Base-by-base conservation (phyloP, 1,140 invertebrate species). In the Muscidifurax raptorellus region DNA sequence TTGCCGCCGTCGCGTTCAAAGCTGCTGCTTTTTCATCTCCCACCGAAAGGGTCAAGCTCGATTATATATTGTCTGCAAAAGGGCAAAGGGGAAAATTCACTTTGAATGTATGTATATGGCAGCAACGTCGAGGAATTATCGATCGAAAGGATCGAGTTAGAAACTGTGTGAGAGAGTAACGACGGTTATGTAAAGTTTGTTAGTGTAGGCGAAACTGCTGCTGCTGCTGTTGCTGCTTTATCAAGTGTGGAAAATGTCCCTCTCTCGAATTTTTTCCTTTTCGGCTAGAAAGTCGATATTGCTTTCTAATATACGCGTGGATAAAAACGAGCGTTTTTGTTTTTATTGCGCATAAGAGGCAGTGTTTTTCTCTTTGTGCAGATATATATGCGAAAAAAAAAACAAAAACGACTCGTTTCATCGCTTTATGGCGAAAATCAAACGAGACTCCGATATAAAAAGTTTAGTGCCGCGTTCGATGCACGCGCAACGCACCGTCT, bases 181-280 rank as follows among this genome's bases (percentile, higher is more conserved):
- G 7, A 64, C 18, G 30, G 28, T 66, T 66, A 64, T 66, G 28
- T n/a, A 18, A 78, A 78, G 30, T 78, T 78, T 66, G 22, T 78
- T n/a, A 25, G n/a, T 13, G 47, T 52, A 52, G 47, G 47, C 15
- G 47, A 52, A 52, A 52, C 47, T 52, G 18, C 47, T 52, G 44
- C 44, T 10, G 13, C 9, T 32, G 32, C 40, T 44, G n/a, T n/a
- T 52, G 18, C 47, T 52, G 47, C 12, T 52, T 52, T 52, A 52
- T 52, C 47, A 18, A 18, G 47, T 18, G 15, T 52, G 52, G 22
- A 59, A 59, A 59, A 59, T 52, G 1, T 52, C 1, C 18, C 47
- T 52, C 0, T 52, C 15, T 52, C 47, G 2, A 12, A 15, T 52
- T 22, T 59, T 59, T n/a, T 18, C 18, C 0, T 59, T n/a, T 59